These are phyloP conservation scores for Meliscaeva auricollis DNA, from an alignment of 2,888 invertebrate species.

Conservation along the genomic window DNA sequence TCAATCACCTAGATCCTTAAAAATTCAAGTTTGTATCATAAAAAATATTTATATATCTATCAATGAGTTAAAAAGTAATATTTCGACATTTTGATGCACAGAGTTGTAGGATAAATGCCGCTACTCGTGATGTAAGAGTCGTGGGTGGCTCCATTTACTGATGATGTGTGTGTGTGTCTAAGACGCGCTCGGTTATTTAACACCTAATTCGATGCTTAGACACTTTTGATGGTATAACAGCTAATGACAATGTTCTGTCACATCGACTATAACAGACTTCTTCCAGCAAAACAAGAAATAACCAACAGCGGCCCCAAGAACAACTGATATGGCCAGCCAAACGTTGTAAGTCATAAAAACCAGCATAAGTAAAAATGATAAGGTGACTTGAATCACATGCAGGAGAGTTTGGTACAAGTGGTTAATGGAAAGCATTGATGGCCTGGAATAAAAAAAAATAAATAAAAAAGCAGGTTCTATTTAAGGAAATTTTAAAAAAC, in stretches of 20 bases:
- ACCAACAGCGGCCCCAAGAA: conserved; percentile 94
- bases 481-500: conserved; percentile 8
- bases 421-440: conserved; percentile 92
- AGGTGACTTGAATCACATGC: conserved; percentile 94
- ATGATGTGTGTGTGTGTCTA: background rate
- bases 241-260: conserved; percentile 98
- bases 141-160: conserved; percentile 11
- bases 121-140: conserved; percentile 14
- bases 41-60: conserved; percentile 74
- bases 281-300: conserved; percentile 98
- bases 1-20: conserved; percentile 77
- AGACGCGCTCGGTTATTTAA: background rate
- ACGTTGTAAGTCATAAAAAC: conserved; percentile 99
- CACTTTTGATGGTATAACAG: background rate
- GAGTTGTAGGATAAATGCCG: conserved; percentile 28
- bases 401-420: conserved; percentile 94
- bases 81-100: conserved; percentile 28
- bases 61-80: conserved; percentile 33
- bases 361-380: conserved; percentile 97
- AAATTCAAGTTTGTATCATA: conserved; percentile 81
- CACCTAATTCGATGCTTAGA: conserved; percentile 4
- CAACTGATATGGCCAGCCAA: conserved; percentile 95
- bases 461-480: background rate
- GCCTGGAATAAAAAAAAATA: conserved; percentile 86
- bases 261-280: conserved; percentile 96